Evolutionary conservation across 1,140 invertebrate species (phyloP).

Genomic region (Brachionus manjavacas): DNA sequence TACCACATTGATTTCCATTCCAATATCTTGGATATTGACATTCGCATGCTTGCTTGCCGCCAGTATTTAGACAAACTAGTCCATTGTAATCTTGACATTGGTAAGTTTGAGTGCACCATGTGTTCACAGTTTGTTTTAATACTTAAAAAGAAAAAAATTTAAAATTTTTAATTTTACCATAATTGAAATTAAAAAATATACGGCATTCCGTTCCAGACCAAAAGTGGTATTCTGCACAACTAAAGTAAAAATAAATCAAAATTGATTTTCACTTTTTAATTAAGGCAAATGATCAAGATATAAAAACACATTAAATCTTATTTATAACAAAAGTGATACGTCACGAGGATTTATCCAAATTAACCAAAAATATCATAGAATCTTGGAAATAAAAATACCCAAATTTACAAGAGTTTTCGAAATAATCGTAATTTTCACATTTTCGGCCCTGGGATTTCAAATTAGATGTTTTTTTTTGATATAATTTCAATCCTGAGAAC

Average conservation of each 20-base stretch:
- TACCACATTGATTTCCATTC: conserved; percentile 27
- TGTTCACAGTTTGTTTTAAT: background rate
- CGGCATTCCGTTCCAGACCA: background rate
- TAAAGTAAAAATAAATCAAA: background rate
- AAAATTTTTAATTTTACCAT: background rate
- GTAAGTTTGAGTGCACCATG: background rate
- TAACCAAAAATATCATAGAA: too few species aligned
- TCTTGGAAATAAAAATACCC: too few species aligned
- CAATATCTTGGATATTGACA: background rate
- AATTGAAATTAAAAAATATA: background rate
- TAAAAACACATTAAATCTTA: too few species aligned
- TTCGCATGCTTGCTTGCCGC: background rate
- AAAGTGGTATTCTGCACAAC: background rate
- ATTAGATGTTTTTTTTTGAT: too few species aligned
- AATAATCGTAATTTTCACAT: too few species aligned
- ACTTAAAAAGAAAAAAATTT: background rate
- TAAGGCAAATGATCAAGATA: too few species aligned
- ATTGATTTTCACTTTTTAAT: too few species aligned
- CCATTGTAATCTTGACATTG: background rate
- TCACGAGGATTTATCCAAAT: too few species aligned
- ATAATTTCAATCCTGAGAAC: too few species aligned
- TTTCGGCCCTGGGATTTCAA: too few species aligned
- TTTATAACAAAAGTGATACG: too few species aligned
- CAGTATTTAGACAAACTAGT: background rate
- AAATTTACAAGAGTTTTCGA: too few species aligned